Conservation (phyloP, 2,113 vertebrate species). For the Arizona elegans region DNA sequence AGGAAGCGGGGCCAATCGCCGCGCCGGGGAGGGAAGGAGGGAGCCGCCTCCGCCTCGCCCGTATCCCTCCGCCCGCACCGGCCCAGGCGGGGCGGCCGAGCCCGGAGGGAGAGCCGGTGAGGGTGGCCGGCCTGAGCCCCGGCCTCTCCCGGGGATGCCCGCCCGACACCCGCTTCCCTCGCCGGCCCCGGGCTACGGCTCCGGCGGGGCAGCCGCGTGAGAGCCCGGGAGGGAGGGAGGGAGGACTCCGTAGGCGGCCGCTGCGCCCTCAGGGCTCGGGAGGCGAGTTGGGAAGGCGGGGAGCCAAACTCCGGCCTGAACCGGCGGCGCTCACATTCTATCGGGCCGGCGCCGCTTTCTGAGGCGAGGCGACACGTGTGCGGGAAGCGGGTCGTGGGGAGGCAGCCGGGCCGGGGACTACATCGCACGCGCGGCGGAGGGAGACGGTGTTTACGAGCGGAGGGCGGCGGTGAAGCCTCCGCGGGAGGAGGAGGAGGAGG, state of each 20-base stretch:
- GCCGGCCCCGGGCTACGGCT: too few relatives aligned
- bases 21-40: background rate
- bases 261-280: too few relatives aligned
- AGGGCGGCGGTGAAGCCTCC: rapidly evolving
- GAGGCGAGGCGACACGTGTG: background rate
- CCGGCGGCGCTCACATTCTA: background rate
- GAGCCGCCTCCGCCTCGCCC: background rate
- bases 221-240: too few relatives aligned
- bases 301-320: background rate
- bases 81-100: background rate
- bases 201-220: too few relatives aligned
- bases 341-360: background rate
- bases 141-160: background rate
- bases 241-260: too few relatives aligned
- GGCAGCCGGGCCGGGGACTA: constrained; percentile 18
- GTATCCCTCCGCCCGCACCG: background rate
- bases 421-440: constrained; percentile 27
- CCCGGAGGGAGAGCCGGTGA: too few relatives aligned
- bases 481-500: background rate
- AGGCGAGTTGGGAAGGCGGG: too few relatives aligned
- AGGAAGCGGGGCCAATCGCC: background rate
- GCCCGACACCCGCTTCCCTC: too few relatives aligned
- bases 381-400: background rate
- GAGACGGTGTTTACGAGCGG: background rate
- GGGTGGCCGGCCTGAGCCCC: background rate